Percentiles rank a stretch among this genome's conserved stretches.
Evolutionary conservation across 2,797 vertebrate genomes (phyloP).

Genomic region (Poecilia wingei): DNA sequence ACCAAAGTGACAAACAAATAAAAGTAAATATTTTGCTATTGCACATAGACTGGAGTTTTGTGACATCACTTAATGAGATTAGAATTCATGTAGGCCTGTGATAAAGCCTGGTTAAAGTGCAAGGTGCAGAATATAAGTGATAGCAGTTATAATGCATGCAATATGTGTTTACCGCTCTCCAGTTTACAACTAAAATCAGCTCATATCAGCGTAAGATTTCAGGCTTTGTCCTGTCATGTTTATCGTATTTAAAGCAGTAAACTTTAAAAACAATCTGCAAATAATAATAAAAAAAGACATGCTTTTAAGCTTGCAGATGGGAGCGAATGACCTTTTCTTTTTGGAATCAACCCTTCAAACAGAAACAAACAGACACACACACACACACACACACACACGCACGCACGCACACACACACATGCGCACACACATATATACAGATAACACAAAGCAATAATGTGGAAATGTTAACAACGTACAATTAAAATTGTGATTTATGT

Average conservation of each 20-base stretch:
- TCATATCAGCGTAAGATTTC: slow-evolving; percentile 11
- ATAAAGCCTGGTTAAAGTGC: background rate
- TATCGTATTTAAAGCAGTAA: slow-evolving; percentile 48
- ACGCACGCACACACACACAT: slow-evolving; percentile 9
- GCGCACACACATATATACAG: slow-evolving; percentile 31
- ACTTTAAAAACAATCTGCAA: slow-evolving; percentile 32
- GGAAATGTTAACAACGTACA: slow-evolving; percentile 81
- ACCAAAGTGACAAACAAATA: background rate
- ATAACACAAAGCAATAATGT: slow-evolving; percentile 72
- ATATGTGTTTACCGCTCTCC: slow-evolving; percentile 13
- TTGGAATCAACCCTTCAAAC: slow-evolving; percentile 53
- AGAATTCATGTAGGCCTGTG: background rate
- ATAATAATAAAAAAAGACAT: slow-evolving; percentile 19
- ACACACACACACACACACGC: background rate
- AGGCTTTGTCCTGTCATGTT: slow-evolving; percentile 31
- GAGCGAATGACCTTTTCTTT: slow-evolving; percentile 70
- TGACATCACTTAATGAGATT: background rate
- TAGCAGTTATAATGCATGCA: background rate
- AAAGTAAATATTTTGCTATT: background rate
- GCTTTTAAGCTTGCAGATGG: slow-evolving; percentile 25
- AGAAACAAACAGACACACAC: slow-evolving; percentile 24
- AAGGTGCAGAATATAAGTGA: background rate
- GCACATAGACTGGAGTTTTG: background rate
- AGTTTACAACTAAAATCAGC: slow-evolving; percentile 12
- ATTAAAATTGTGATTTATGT: slow-evolving; percentile 86